Evolutionary conservation across 53 echinoderm and acorn worm species (phyloP), one percentile per base, ranked within the genome.

Genomic region (Paracentrotus lividus): DNA sequence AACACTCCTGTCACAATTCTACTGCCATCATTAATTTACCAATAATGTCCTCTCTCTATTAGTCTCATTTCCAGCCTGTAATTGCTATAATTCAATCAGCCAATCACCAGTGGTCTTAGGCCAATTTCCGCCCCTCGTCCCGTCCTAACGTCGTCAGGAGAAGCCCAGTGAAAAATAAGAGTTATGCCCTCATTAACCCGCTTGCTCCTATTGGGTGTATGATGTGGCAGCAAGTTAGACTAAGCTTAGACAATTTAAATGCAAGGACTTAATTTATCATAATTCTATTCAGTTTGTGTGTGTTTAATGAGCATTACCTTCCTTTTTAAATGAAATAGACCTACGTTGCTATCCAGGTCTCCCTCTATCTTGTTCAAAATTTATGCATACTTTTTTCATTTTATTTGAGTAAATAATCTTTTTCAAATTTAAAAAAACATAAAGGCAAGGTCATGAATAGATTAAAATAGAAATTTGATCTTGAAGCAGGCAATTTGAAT

Each of bases 1-100:
- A 33, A 36, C 2, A 72, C 72, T 38, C n/a, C n/a, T 47, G n/a
- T 47, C 81, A 81, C 81, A 81, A 81, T n/a, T 6, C 54, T 27
- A 9, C 54, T 87, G 87, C 87, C 87, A 87, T 87, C 87, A 87
- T 87, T 87, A 87, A 87, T 87, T 87, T 87, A 54, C 54, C 54
- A 38, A 87, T 87, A 57, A 87, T 87, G 87, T 87, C 87, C 87
- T 87, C 55, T 87, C 87, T 87, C 47, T 54, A 87, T 87, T 87
- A 87, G 87, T 87, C 87, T 87, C 87, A 87, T 87, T 87, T 87
- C 87, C 87, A 87, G 87, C 34, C 87, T 87, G 55, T 87, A 87
- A 87, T 87, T 87, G 49, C 31, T 54, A 36, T 87, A 87, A 87
- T 87, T 87, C 7, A 57, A 87, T 87, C 87, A 87, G 55, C 87